These are phyloP conservation scores for Rhabdomys dilectus DNA, from an alignment of 2,113 vertebrate genomes.

Conservation along the genomic window DNA sequence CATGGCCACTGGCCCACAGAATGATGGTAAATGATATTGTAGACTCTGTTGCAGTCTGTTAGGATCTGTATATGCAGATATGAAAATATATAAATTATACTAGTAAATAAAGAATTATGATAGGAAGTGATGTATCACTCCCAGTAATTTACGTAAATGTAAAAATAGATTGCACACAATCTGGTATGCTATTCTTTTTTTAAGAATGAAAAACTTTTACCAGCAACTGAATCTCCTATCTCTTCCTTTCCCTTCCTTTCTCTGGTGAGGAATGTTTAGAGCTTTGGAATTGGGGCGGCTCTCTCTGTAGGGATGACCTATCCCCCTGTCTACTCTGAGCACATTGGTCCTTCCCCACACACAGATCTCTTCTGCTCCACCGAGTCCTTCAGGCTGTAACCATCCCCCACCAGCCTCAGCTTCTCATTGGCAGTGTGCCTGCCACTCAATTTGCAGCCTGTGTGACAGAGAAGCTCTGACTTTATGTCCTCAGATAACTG, in stretches of 20 bases:
- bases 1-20: not conserved
- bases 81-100: not conserved
- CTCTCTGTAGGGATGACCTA: not conserved
- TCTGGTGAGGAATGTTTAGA: not conserved
- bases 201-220: not conserved
- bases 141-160: not conserved
- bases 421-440: not conserved
- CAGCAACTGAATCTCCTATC: not conserved
- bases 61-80: not conserved
- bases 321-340: not conserved
- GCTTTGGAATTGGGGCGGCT: not conserved
- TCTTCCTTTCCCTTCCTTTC: not conserved
- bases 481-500: not conserved
- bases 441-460: not conserved
- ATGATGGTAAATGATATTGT: not conserved
- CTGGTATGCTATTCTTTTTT: not conserved
- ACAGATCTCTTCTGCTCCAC: not conserved
- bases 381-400: not conserved
- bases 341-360: rapidly evolving
- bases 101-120: not conserved
- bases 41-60: not conserved
- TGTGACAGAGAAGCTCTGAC: not conserved
- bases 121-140: not conserved
- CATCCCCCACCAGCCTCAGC: not conserved
- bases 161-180: not conserved